Evolutionary conservation across 2,888 invertebrate species (phyloP).

Genomic region (Microdon myrmicae): DNA sequence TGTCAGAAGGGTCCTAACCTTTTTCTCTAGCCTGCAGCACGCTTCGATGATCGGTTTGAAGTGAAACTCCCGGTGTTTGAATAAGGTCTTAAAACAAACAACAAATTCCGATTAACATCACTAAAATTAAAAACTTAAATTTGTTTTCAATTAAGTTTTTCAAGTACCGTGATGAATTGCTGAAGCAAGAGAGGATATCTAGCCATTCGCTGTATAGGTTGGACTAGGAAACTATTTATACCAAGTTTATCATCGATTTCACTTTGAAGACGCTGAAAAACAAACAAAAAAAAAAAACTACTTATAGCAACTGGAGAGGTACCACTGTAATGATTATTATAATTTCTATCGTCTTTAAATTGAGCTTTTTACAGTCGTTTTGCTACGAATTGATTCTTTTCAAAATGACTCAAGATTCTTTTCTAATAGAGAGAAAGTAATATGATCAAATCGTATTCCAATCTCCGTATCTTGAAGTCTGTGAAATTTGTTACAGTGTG

Average conservation of each 20-base stretch:
- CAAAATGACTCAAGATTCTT: too few relatives aligned
- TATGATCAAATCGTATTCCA: too few relatives aligned
- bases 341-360: too few relatives aligned
- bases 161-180: conserved; percentile 62
- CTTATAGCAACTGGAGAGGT: background rate
- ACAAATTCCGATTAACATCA: background rate
- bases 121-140: background rate
- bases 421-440: too few relatives aligned
- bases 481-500: too few relatives aligned
- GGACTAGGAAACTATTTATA: conserved; percentile 66
- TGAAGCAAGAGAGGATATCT: conserved; percentile 64
- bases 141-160: background rate
- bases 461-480: too few relatives aligned
- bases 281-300: conserved; percentile 1
- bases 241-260: conserved; percentile 65
- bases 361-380: too few relatives aligned
- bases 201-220: conserved; percentile 66
- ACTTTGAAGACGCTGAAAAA: conserved; percentile 60
- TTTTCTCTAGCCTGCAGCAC: conserved; percentile 65
- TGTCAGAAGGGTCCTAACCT: conserved; percentile 61
- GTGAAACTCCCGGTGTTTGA: conserved; percentile 62
- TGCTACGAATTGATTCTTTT: too few relatives aligned
- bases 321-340: too few relatives aligned
- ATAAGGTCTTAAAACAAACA: conserved; percentile 57
- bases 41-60: conserved; percentile 64